These are phyloP conservation scores for Rhinoraja longicauda DNA, from an alignment of 2,797 vertebrate species.

Conservation along the genomic window DNA sequence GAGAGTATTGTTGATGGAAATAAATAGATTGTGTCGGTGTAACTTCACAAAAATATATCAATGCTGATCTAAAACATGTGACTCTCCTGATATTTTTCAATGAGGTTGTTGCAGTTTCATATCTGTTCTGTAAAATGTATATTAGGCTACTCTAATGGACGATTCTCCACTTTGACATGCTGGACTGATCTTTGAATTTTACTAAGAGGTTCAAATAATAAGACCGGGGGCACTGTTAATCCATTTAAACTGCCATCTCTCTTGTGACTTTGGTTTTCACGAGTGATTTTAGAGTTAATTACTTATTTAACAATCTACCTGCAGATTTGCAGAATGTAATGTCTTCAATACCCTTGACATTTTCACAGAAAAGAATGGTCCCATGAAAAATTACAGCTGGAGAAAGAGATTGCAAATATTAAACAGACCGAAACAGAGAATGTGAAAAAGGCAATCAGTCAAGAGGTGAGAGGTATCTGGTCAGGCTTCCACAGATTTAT, in stretches of 20 bases:
- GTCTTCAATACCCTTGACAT: neutral
- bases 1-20: neutral
- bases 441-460: neutral
- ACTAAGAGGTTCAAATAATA: neutral
- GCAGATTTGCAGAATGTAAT: neutral
- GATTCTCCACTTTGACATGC: neutral
- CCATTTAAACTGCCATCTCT: neutral
- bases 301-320: neutral
- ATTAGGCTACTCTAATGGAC: neutral
- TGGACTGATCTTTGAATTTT: neutral
- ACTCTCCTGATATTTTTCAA: neutral
- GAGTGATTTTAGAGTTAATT: neutral
- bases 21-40: neutral
- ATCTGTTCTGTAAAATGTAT: neutral
- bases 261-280: neutral
- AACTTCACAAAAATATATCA: neutral
- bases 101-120: neutral
- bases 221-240: neutral
- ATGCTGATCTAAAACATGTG: neutral
- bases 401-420: neutral
- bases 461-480: constrained; percentile 8
- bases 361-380: constrained; percentile 23
- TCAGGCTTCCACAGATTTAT: neutral
- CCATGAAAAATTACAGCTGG: constrained; percentile 11
- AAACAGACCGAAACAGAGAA: constrained; percentile 10